Base-by-base conservation (phyloP, 2,113 vertebrate genomes). In the Illadopsis cleaveri region DNA sequence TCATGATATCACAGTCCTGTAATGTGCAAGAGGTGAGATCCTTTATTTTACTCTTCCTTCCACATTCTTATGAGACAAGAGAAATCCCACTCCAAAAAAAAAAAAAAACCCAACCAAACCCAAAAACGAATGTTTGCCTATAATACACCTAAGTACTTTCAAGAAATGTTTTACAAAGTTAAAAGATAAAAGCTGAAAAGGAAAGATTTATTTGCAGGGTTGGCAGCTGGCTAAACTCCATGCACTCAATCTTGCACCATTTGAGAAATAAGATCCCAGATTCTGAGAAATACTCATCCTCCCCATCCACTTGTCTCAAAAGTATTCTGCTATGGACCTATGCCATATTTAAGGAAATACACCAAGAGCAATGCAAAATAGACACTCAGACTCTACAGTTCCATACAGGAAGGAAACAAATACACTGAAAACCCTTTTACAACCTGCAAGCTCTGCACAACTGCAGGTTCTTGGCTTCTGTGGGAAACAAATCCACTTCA, bases 281-380 rank as follows among this genome's bases (percentile, higher is more conserved):
- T 62, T 82, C 51, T 72, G 66, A 90, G 66, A 88, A 91, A 72
- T 35, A 47, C 33, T 85, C 21, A 70, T 71, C 42, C 18, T 73
- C 37, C 9, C 1, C 22, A 80, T 61, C 42, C 38, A 40, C 44
- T 58, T 71, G 12, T 83, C 47, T 89, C 47, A 48, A 11, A 81
- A 86, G 25, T 15, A 25, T 85, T 50, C 35, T 9, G 6, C 54
- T 61, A 35, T 35, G 27, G 88, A 62, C 12, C 10, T 37, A 4
- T 58, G 33, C 9, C 24, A 12, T 27, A 31, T 42, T 57, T 57
- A 78, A 1, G 9, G 45, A 86, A 83, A 80, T 40, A 68, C 6
- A 57, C 23, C 3, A 47, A 70, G 7, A 78, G 42, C 47, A 66
- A 28, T 31, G 28, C 38, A 76, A 91, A 82, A 35, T 9, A 51